Base-by-base conservation (phyloP, 2,888 invertebrate species). In the Tetramorium bicarinatum region DNA sequence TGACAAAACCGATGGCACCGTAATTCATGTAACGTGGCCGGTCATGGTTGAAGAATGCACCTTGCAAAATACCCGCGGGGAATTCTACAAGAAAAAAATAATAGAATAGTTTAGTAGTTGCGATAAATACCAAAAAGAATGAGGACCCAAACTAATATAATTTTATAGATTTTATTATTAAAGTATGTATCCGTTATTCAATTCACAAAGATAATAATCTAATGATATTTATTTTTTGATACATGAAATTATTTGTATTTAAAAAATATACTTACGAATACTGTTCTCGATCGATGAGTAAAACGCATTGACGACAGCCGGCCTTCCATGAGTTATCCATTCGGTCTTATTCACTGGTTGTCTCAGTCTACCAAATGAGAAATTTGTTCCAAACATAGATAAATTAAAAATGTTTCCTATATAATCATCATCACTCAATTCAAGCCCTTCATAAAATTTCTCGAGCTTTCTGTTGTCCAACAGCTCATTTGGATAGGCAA, bases 21-120 rank as follows among this genome's bases (percentile, higher is more conserved):
- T 98, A 98, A 95, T 98, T 98, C 97, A 98, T 97, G 94, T 98
- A 99, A 89, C 97, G 97, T 0, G 99, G 99, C 34, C 99, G 97
- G 67, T 97, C 97, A 76, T 98, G 97, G 81, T 97, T 97, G 95
- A 98, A 99, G 96, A 99, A 99, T 1, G 97, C 97, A 2, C 98
- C 98, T 96, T 99, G 99, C 1, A 99, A 96, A 87, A 99, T 98
- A 87, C 98, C 99, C 89, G 99, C 99, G 0, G 99, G 89, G 34
- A 91, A 89, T 82, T 90, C 91, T 91, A 62, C 1, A 8, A 29
- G 15, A 44, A 21, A 64, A 62, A 38, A 41, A 62, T 62, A 13
- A 80, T 15, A 66, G 0, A 52, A 56, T 52, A 0, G 8, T 11
- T 38, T 11, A 3, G 52, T 3, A 38, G 18, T 34, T 34, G 29